Conservation (phyloP, 1,140 invertebrate species). For the Ceratina calcarata region DNA sequence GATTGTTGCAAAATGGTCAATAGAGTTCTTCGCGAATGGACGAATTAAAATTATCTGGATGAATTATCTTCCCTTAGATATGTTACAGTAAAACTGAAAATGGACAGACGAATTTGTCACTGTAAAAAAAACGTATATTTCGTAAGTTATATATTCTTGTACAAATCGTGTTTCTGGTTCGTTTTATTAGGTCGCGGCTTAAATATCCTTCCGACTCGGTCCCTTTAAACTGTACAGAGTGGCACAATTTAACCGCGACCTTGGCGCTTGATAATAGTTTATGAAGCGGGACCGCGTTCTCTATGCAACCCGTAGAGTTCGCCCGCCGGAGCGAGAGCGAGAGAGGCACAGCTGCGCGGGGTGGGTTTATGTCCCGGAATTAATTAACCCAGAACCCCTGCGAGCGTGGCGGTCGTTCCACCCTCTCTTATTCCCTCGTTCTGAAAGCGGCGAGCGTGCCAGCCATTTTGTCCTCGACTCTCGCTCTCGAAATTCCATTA, state of each 20-base stretch:
- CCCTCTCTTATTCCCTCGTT: slow-evolving; percentile 55
- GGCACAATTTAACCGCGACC: slow-evolving; percentile 77
- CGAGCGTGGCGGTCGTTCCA: slow-evolving; percentile 56
- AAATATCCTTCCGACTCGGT: slow-evolving; percentile 55
- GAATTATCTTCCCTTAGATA: no score
- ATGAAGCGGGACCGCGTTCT: slow-evolving; percentile 68
- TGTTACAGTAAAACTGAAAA: no score
- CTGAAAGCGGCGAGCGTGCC: slow-evolving; percentile 66
- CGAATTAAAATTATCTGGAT: no score
- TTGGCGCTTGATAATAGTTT: slow-evolving; percentile 78
- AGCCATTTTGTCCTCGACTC: slow-evolving; percentile 75
- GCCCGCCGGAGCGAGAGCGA: slow-evolving; percentile 37
- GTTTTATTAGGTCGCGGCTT: slow-evolving; percentile 64
- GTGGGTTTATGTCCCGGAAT: slow-evolving; percentile 77
- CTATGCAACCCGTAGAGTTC: slow-evolving; percentile 57
- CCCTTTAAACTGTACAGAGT: slow-evolving; percentile 74
- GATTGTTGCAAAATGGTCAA: no score
- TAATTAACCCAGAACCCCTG: slow-evolving; percentile 77
- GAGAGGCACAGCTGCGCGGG: slow-evolving; percentile 29
- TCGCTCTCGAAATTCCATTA: slow-evolving; percentile 78
- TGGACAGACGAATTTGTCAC: no score
- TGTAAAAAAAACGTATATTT: no score
- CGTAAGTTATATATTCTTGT: no score
- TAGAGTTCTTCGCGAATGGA: no score
- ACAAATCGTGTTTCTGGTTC: neutral